Conservation (phyloP, 2,797 vertebrate genomes). For the Epinephelus awoara region DNA sequence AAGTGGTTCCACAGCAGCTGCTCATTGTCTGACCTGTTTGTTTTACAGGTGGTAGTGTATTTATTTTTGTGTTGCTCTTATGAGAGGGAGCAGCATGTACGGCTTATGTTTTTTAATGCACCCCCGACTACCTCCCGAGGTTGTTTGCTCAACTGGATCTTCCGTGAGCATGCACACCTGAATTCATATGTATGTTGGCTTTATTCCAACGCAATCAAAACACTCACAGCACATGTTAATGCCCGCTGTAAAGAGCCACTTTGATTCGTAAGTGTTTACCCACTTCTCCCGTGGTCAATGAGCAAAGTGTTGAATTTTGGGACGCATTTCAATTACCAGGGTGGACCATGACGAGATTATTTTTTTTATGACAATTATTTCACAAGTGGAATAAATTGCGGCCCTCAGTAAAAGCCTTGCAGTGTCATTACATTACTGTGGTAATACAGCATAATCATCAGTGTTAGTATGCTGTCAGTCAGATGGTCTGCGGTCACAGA, state of each 20-base stretch:
- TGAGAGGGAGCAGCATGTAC: background rate
- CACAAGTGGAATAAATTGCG: conserved; percentile 29
- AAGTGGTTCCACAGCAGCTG: no score
- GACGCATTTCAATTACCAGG: conserved; percentile 33
- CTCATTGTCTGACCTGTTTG: background rate
- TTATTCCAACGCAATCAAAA: conserved; percentile 49
- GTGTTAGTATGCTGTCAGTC: conserved; percentile 3
- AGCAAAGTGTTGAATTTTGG: conserved; percentile 54
- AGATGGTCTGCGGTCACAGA: background rate
- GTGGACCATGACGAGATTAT: conserved; percentile 12
- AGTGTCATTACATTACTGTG: conserved; percentile 4
- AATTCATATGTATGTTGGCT: conserved; percentile 42
- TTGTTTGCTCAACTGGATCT: conserved; percentile 37
- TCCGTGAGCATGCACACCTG: conserved; percentile 28
- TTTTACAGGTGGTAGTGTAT: background rate
- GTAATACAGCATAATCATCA: background rate
- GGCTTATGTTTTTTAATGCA: conserved; percentile 18
- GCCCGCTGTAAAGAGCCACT: conserved; percentile 50
- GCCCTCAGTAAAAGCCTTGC: background rate
- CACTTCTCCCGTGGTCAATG: conserved; percentile 32
- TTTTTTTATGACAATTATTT: conserved; percentile 36
- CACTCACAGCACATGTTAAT: conserved; percentile 31
- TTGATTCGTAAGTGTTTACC: conserved; percentile 66
- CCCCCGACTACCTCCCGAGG: background rate
- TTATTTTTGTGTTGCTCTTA: background rate